Percentiles rank a stretch among this genome's conserved stretches.
Conservation (phyloP, 2,888 invertebrate genomes). For the Acanthoscelides obtectus region DNA sequence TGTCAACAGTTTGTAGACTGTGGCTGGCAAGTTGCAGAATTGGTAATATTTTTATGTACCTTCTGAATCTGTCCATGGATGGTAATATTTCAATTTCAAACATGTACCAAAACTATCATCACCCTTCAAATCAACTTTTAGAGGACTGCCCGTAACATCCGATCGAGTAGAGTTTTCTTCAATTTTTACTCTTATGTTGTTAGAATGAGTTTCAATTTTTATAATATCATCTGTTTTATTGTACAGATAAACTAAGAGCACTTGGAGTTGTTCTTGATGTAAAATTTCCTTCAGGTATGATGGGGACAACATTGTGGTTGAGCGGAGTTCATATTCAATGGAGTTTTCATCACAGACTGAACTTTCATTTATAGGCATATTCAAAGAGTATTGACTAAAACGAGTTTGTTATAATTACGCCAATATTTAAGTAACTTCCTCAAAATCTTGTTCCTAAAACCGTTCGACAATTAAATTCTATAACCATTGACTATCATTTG, state of each 20-base stretch:
- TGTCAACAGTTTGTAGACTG: no score
- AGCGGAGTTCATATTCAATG: slow-evolving; percentile 1
- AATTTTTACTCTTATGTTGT: neutral
- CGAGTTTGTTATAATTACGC: no score
- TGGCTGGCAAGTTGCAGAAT: no score
- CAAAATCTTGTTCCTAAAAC: no score
- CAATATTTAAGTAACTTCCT: no score
- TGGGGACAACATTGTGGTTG: slow-evolving; percentile 4
- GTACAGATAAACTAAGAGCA: neutral
- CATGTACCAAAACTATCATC: slow-evolving; percentile 20
- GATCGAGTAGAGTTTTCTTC: neutral
- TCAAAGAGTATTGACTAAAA: no score
- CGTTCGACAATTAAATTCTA: no score
- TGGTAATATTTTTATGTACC: slow-evolving; percentile 7
- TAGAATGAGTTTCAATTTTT: neutral
- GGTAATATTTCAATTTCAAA: slow-evolving; percentile 6
- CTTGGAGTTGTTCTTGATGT: neutral
- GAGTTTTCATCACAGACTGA: neutral
- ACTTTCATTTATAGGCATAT: neutral
- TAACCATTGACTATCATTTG: no score
- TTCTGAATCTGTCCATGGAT: slow-evolving; percentile 17
- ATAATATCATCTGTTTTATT: neutral
- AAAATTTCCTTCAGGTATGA: slow-evolving; percentile 9
- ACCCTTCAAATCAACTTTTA: slow-evolving; percentile 27
- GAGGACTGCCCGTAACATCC: slow-evolving; percentile 29